A percentile compares a stretch with the other conserved stretches of the same genome.
phyloP scores from a whole-genome alignment of 2,888 invertebrate genomes.

The Agrotis puta region DNA sequence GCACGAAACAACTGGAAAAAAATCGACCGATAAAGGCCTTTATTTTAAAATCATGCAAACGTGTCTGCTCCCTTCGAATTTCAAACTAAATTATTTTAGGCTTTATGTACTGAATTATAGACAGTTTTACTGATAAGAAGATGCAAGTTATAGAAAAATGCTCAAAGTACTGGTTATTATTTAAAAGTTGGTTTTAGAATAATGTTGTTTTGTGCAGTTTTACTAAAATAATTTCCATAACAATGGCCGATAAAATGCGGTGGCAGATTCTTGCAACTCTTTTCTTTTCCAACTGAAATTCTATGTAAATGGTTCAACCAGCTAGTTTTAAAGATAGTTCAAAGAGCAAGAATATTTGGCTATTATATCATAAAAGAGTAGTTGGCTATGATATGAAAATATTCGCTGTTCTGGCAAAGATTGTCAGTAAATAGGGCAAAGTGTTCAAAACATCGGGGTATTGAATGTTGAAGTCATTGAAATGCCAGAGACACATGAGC shows the following conservation, averaged over 20 bases:
- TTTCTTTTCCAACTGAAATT: not conserved
- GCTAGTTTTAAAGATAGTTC: not conserved
- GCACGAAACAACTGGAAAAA: slow-evolving; percentile 39
- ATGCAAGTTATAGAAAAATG: not conserved
- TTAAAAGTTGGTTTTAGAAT: not conserved
- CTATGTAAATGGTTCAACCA: not conserved
- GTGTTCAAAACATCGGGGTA: not conserved
- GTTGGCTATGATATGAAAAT: too few relatives aligned
- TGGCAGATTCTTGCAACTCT: not conserved
- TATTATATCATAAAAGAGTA: not conserved
- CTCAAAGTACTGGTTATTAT: too few relatives aligned
- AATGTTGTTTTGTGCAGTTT: not conserved
- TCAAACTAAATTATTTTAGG: not conserved
- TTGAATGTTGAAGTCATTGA: slow-evolving; percentile 8
- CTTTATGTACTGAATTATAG: not conserved
- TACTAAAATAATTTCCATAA: not conserved
- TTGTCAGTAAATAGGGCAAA: not conserved
- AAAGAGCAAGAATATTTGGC: not conserved
- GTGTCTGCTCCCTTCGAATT: slow-evolving; percentile 12
- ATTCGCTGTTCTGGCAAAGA: too few relatives aligned
- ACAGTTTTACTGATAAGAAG: not conserved
- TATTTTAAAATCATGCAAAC: slow-evolving; percentile 33
- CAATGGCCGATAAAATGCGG: not conserved
- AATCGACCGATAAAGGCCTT: slow-evolving; percentile 20
- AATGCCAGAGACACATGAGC: slow-evolving; percentile 1